Evolutionary conservation across 1,140 invertebrate genomes (phyloP).

Genomic region (Sesamia nonagrioides): DNA sequence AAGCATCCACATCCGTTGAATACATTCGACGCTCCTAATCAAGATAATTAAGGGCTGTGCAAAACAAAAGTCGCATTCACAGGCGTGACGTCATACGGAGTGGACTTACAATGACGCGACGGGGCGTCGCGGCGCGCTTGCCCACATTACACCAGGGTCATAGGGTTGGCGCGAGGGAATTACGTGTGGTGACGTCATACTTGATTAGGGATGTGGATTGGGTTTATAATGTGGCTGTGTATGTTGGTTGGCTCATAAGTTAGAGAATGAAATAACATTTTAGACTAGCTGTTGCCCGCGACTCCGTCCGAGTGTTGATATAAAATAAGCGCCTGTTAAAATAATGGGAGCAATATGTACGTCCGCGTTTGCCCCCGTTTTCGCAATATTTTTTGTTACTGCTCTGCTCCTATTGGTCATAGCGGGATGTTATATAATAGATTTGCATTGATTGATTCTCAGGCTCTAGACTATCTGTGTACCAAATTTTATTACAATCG

Average conservation of each 20-base stretch:
- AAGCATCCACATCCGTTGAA: conserved; percentile 16
- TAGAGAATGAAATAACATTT: too few relatives aligned
- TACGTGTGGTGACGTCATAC: conserved; percentile 1
- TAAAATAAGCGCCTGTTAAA: too few relatives aligned
- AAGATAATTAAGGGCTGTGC: conserved; percentile 72
- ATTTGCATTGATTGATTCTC: too few relatives aligned
- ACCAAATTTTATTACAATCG: too few relatives aligned
- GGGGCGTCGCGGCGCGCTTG: conserved; percentile 62
- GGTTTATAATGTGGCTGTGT: background rate
- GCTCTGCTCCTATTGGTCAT: too few relatives aligned
- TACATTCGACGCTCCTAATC: conserved; percentile 62
- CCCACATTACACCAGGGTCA: conserved; percentile 56
- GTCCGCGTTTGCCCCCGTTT: too few relatives aligned
- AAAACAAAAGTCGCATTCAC: conserved; percentile 66
- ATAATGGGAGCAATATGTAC: too few relatives aligned
- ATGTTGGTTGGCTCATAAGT: background rate
- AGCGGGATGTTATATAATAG: too few relatives aligned
- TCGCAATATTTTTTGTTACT: too few relatives aligned
- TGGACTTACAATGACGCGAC: conserved; percentile 60
- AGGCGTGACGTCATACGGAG: conserved; percentile 62
- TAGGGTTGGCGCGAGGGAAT: conserved; percentile 47
- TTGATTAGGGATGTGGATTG: conserved; percentile 34
- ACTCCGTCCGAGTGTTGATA: too few relatives aligned
- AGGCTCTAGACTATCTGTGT: too few relatives aligned
- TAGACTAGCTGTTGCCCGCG: too few relatives aligned